Evolutionary conservation across 2,797 vertebrate species (phyloP).

Genomic region (Coracias cyanogaster): DNA sequence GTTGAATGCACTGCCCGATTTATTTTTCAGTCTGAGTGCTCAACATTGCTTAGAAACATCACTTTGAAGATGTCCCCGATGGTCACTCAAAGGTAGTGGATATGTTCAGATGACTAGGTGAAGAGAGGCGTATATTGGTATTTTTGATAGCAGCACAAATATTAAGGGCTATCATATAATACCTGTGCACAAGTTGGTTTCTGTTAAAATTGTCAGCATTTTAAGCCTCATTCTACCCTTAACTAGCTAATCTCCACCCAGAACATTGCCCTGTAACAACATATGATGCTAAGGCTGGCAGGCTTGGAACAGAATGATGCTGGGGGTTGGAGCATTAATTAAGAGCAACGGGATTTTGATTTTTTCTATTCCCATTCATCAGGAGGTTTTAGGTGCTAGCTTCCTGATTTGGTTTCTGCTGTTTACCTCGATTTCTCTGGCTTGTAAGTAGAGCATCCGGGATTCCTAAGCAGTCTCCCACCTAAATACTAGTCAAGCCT

Average conservation of each 20-base stretch:
- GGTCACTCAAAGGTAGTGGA: not conserved
- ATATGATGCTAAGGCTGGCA: not conserved
- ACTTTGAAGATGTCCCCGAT: not conserved
- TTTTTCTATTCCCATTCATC: slow-evolving; percentile 4
- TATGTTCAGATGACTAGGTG: not conserved
- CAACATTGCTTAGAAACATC: not conserved
- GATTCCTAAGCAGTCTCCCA: slow-evolving; percentile 25
- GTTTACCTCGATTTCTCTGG: slow-evolving; percentile 8
- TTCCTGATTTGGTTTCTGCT: not conserved
- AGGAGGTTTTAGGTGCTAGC: not conserved
- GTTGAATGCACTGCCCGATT: not conserved
- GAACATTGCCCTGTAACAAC: not conserved
- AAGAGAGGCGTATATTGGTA: not conserved
- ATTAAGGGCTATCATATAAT: not conserved
- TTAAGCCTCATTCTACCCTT: not conserved
- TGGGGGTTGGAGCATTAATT: not conserved
- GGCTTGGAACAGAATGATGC: not conserved
- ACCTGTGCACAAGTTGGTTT: not conserved
- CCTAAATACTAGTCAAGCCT: not conserved
- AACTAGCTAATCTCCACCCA: slow-evolving; percentile 1
- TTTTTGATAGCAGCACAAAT: not conserved
- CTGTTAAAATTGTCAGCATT: slow-evolving; percentile 3
- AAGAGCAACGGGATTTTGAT: not conserved
- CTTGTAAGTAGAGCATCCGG: not conserved
- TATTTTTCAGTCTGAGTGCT: not conserved